Percentiles rank a stretch among this genome's conserved stretches.
Conservation (phyloP, 2,888 invertebrate genomes). For the Automeris io region DNA sequence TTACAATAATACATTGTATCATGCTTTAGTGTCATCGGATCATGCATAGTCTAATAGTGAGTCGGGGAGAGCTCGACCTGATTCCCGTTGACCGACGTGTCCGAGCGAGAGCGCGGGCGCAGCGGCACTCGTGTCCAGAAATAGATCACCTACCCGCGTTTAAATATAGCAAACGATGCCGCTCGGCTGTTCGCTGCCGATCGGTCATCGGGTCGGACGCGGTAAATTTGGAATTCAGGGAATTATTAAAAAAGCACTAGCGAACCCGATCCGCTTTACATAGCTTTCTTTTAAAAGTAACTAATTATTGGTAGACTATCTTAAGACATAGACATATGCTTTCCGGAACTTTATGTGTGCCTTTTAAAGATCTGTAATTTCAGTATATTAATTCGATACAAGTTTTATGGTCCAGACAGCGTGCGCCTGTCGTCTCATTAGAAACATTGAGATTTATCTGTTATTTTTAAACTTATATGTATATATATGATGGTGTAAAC, state of each 20-base stretch:
- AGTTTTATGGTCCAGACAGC: no score
- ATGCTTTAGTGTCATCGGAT: constrained; percentile 54
- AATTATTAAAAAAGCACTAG: constrained; percentile 29
- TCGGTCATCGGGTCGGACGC: constrained; percentile 43
- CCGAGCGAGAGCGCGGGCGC: constrained; percentile 65
- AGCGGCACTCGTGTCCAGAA: constrained; percentile 46
- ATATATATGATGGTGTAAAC: no score
- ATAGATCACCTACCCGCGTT: constrained; percentile 60
- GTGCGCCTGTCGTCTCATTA: no score
- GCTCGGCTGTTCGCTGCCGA: constrained; percentile 33
- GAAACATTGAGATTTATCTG: no score
- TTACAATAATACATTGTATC: constrained; percentile 26
- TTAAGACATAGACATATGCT: no score
- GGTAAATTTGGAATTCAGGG: constrained; percentile 36
- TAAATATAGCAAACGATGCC: constrained; percentile 53
- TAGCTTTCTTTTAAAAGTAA: no score
- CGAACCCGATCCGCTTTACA: no score
- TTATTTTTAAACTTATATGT: no score
- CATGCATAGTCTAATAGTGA: constrained; percentile 53
- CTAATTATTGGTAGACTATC: no score
- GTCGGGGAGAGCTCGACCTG: constrained; percentile 37
- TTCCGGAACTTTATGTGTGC: no score
- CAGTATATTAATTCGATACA: no score
- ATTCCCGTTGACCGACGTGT: constrained; percentile 62
- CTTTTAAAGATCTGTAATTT: no score